Evolutionary conservation across 1,140 invertebrate species (phyloP), one percentile per base, ranked within the genome.

Genomic region (Bombus turneri): DNA sequence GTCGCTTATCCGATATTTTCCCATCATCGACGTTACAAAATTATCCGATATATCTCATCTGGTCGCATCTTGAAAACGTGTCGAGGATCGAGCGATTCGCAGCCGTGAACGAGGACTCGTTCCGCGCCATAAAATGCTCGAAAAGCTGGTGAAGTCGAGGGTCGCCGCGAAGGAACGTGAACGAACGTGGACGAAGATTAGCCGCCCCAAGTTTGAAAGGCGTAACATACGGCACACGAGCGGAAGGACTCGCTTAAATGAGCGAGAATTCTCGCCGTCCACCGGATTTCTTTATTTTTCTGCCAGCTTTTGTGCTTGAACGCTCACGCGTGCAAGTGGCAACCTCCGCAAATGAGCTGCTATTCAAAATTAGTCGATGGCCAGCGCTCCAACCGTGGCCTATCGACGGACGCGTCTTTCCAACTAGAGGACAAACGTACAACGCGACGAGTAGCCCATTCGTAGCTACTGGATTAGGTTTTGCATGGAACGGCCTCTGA

Each of bases 321-420:
- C 31, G 73, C 10, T 47, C 25, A 12, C 62, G 13, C 8, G 59
- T 31, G 31, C 57, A 25, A 64, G 41, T 31, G 25, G 18, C n/a
- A 59, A 18, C 34, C 47, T 43, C 64, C 84, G 85, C 89, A 91
- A 93, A 93, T 87, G 90, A 92, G 89, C 85, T 62, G 73, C 92
- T 92, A 93, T 93, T 93, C 88, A 93, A 92, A 91, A 92, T 93
- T 93, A 92, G 91, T 87, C 87, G 79, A 83, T 75, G 86, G 47
- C 47, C 64, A 80, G 57, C 69, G 66, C 83, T 82, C 53, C 62
- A 28, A 41, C 13, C 57, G 10, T 25, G 47, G 68, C 53, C 47
- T 79, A 86, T 90, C 68, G 88, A 87, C 75, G 76, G 34, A 81
- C 68, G 53, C 71, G 37, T 68, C 76, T 82, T 73, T 79, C 76